phyloP scores from a whole-genome alignment of 2,113 vertebrate species.

The Probosciger aterrimus region DNA sequence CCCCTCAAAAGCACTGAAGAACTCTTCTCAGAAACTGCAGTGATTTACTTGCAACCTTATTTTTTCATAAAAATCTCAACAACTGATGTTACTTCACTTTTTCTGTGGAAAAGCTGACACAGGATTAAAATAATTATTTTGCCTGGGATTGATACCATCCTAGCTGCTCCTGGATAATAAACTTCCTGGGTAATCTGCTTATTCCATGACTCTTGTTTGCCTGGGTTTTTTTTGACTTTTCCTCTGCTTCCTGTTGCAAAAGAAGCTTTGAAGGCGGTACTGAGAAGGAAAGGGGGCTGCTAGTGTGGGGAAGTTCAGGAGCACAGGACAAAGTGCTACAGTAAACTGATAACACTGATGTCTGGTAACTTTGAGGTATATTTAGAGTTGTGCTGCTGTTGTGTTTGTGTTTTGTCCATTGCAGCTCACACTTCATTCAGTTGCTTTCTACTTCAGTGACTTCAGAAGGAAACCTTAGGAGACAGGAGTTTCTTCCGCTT shows the following conservation, averaged over 20 bases:
- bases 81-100: neutral
- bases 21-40: neutral
- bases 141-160: neutral
- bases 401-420: neutral
- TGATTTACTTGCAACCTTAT: neutral
- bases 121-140: conserved; percentile 17
- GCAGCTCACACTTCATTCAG: neutral
- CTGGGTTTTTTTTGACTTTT: neutral
- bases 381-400: neutral
- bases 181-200: neutral
- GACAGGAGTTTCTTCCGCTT: neutral
- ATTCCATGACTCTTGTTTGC: neutral
- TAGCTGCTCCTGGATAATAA: neutral
- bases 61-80: neutral
- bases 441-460: neutral
- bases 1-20: neutral
- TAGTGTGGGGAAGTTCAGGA: neutral
- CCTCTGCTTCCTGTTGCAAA: neutral
- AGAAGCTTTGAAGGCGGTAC: neutral
- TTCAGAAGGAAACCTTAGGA: neutral
- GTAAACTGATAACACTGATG: neutral
- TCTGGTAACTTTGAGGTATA: neutral
- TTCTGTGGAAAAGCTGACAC: neutral
- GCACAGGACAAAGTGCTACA: neutral
- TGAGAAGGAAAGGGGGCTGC: neutral